Evolutionary conservation across 2,888 invertebrate genomes (phyloP).

Genomic region (Eilema sororculum): DNA sequence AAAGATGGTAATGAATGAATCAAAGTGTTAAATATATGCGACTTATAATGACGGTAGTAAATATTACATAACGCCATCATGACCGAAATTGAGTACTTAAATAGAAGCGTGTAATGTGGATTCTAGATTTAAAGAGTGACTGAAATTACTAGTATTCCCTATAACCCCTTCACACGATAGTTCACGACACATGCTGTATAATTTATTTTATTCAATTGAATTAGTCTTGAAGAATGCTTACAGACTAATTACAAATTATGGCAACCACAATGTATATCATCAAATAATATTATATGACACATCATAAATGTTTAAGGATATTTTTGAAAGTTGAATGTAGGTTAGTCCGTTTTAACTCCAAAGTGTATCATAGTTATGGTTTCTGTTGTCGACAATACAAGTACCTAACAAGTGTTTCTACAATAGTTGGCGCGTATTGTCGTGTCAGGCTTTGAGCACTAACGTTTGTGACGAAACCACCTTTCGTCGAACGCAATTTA

Average conservation of each 20-base stretch:
- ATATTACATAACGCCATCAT: not conserved
- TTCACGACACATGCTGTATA: too few relatives aligned
- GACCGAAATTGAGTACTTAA: too few relatives aligned
- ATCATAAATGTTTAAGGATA: conserved; percentile 7
- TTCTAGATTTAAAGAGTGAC: too few relatives aligned
- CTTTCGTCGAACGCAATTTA: conserved; percentile 71
- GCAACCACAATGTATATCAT: too few relatives aligned
- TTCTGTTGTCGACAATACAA: conserved; percentile 6
- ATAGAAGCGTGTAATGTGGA: too few relatives aligned
- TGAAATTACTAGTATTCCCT: too few relatives aligned
- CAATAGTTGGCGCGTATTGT: conserved; percentile 58
- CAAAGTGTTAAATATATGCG: not conserved
- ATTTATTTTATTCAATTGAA: too few relatives aligned
- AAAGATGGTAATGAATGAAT: conserved; percentile 5
- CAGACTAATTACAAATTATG: too few relatives aligned
- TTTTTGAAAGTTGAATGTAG: conserved; percentile 19
- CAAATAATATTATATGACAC: too few relatives aligned
- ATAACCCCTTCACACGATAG: too few relatives aligned
- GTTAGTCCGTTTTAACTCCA: conserved; percentile 8
- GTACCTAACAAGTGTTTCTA: conserved; percentile 40
- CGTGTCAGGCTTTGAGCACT: conserved; percentile 58
- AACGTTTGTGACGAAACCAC: conserved; percentile 61
- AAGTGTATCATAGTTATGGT: conserved; percentile 26
- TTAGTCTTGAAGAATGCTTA: too few relatives aligned
- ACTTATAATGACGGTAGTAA: not conserved